Base-by-base conservation (phyloP, 2,797 vertebrate species). In the Crocidura indochinensis region DNA sequence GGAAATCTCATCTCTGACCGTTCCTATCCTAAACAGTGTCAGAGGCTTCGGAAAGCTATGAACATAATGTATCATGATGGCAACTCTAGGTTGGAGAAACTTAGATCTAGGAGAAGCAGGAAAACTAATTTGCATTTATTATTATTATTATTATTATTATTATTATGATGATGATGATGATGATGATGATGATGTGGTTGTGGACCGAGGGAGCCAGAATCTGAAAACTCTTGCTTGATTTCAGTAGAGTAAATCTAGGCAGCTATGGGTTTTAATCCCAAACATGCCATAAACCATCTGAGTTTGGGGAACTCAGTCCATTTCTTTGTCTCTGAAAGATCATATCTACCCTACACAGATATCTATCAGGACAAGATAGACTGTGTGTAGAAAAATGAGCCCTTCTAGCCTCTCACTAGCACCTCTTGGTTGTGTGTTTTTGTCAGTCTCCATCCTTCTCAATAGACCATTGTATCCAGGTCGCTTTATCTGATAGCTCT, bases 1-100 rank as follows among this genome's bases (percentile, higher is more conserved):
- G 49, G 67, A 31, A 46, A 20, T 76, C 44, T 62, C 17, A 11
- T 72, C n/a, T 71, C 72, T 44, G 60, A 31, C 10, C 29, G 9
- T n/a, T 77, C 71, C 1, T 78, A 15, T 47, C 62, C 90, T 73
- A n/a, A 91, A 88, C 82, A 44, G n/a, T 17, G 27, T n/a, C 17
- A n/a, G 53, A 14, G 15, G 20, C 38, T 38, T 56, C 17, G n/a
- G 44, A 56, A 64, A 38, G 46, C 46, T 26, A 47, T 60, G 62
- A 60, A 77, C 0, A 3, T 78, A 68, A 38, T 31, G 29, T 74
- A 17, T 74, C 26, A 76, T 86, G 74, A 67, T 88, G 76, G 74
- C 27, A 84, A 86, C 53, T 47, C 14, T 68, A 81, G 19, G 56
- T 44, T 62, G 65, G n/a, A 67, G 44, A 82, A 73, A 79, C 76